A percentile compares a stretch with the other conserved stretches of the same genome.
Conservation (phyloP, 2,888 invertebrate genomes). For the Drosophila affinis region DNA sequence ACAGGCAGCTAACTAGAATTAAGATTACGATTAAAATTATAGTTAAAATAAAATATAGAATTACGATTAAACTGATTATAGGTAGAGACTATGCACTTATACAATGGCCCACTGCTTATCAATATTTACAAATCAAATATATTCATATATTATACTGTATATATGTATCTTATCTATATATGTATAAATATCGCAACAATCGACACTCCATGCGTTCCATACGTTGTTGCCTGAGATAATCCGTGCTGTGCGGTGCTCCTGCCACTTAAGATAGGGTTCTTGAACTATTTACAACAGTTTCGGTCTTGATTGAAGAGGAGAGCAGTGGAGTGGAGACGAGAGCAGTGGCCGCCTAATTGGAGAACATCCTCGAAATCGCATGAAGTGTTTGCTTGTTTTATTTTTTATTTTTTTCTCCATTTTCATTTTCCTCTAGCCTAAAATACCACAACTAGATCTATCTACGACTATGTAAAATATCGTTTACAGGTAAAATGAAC, state of each 20-base stretch:
- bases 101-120: conserved; percentile 36
- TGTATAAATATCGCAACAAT: conserved; percentile 16
- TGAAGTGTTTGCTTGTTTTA: neutral
- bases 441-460: conserved; percentile 33
- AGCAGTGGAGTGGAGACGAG: neutral
- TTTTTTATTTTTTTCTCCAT: neutral
- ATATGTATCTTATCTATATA: neutral
- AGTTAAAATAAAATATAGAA: conserved; percentile 19
- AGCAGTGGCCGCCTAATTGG: conserved; percentile 14
- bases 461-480: conserved; percentile 4
- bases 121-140: conserved; percentile 44
- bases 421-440: conserved; percentile 13
- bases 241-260: neutral
- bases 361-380: conserved; percentile 23
- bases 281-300: conserved; percentile 16
- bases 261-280: neutral
- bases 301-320: neutral
- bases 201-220: conserved; percentile 10
- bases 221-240: conserved; percentile 34
- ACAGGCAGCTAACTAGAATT: conserved; percentile 31
- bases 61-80: conserved; percentile 26
- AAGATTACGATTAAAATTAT: conserved; percentile 20
- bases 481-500: conserved; percentile 25
- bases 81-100: conserved; percentile 39
- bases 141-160: conserved; percentile 1